Percentiles rank a stretch among this genome's conserved stretches.
phyloP scores from a whole-genome alignment of 2,113 vertebrate species.

The Saccopteryx leptura region DNA sequence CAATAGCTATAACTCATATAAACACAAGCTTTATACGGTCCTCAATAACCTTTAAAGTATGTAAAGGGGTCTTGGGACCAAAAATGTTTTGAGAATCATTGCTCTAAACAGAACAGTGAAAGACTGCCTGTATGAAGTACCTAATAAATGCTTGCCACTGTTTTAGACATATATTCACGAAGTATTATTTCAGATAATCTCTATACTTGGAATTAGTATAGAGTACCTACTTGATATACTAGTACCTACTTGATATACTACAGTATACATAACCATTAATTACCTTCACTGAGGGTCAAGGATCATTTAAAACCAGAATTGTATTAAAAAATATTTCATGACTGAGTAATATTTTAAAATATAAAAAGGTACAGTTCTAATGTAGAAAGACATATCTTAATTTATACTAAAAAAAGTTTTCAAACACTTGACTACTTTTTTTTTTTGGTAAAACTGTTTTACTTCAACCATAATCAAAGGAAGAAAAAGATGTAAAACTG shows the following conservation, averaged over 20 bases:
- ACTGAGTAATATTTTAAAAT: slow-evolving; percentile 62
- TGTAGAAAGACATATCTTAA: not conserved
- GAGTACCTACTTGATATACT: not conserved
- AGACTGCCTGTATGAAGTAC: not conserved
- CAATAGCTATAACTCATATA: slow-evolving; percentile 8
- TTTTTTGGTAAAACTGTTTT: slow-evolving; percentile 27
- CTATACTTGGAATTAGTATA: not conserved
- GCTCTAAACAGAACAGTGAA: not conserved
- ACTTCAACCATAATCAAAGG: slow-evolving; percentile 57
- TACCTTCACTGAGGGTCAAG: not conserved
- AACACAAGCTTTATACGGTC: slow-evolving; percentile 35
- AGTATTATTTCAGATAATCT: slow-evolving; percentile 6
- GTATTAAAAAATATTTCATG: slow-evolving; percentile 32
- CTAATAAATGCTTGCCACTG: not conserved
- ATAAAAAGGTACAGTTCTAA: not conserved
- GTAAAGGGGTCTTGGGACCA: not conserved
- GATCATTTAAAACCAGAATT: slow-evolving; percentile 28
- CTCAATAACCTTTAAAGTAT: slow-evolving; percentile 31
- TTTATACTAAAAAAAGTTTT: slow-evolving; percentile 57
- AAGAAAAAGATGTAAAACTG: slow-evolving; percentile 34
- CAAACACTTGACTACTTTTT: slow-evolving; percentile 41
- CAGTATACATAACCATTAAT: not conserved
- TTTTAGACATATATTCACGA: not conserved
- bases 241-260: not conserved
- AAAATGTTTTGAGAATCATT: slow-evolving; percentile 17